These are phyloP conservation scores for Rapana venosa DNA, from an alignment of 2,888 invertebrate species.

Conservation along the genomic window DNA sequence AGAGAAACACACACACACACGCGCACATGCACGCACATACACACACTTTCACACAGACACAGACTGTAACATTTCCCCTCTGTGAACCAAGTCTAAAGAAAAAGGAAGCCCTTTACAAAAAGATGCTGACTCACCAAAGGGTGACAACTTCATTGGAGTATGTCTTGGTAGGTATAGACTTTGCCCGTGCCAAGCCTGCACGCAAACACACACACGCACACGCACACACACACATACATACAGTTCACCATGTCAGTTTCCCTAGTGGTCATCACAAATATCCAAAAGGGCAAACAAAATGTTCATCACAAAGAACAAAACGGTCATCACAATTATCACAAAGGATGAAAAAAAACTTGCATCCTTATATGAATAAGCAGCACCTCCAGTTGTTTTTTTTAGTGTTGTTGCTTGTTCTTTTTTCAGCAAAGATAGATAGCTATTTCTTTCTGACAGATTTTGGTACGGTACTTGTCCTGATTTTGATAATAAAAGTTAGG, in stretches of 20 bases:
- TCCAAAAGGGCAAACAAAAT: not conserved
- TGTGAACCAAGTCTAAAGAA: not conserved
- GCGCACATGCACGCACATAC: not conserved
- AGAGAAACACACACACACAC: not conserved
- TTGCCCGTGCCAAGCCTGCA: slow-evolving; percentile 94
- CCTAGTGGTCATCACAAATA: not conserved
- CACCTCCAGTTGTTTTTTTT: too few species aligned
- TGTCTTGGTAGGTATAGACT: slow-evolving; percentile 98
- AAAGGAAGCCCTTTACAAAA: not conserved
- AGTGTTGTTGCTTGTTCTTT: too few species aligned
- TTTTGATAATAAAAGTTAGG: too few species aligned
- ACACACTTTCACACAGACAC: not conserved
- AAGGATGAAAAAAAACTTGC: too few species aligned
- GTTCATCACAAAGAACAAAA: too few species aligned
- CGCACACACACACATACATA: not conserved
- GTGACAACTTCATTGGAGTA: slow-evolving; percentile 98
- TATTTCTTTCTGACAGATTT: too few species aligned
- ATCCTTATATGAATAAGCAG: too few species aligned
- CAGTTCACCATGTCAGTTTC: too few species aligned
- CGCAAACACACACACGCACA: slow-evolving; percentile 26
- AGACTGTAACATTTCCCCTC: not conserved
- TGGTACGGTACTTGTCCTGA: too few species aligned
- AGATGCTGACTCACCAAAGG: slow-evolving; percentile 84
- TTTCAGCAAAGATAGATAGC: too few species aligned
- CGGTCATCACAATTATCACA: too few species aligned